These are phyloP conservation scores for Melanotaenia maccullochi DNA, from an alignment of 2,797 vertebrate genomes.

Conservation along the genomic window DNA sequence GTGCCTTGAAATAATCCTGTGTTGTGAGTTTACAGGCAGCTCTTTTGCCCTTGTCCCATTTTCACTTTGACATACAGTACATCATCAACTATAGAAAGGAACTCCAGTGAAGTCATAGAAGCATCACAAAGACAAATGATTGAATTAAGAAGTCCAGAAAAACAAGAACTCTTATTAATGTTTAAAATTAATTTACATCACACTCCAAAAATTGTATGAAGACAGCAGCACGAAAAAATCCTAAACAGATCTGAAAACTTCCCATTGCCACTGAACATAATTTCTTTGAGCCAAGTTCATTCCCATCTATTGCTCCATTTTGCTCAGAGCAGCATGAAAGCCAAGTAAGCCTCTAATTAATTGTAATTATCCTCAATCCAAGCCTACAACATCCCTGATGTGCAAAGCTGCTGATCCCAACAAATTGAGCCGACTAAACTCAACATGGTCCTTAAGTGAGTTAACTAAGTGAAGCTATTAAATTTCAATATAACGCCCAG, in stretches of 20 bases:
- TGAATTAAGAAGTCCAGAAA: neutral
- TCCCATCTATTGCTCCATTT: constrained; percentile 31
- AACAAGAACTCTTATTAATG: neutral
- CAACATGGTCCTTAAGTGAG: constrained; percentile 74
- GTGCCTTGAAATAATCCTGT: neutral
- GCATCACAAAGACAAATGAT: neutral
- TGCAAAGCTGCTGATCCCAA: constrained; percentile 73
- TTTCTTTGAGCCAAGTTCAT: constrained; percentile 35
- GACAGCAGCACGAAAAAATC: neutral
- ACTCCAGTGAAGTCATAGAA: neutral
- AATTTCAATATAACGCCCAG: constrained; percentile 78
- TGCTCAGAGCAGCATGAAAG: constrained; percentile 50
- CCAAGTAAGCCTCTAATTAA: constrained; percentile 76
- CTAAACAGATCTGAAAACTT: neutral
- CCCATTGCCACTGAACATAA: neutral
- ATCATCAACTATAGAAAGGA: neutral
- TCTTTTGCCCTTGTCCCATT: neutral
- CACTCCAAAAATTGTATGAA: neutral
- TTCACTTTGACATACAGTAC: neutral
- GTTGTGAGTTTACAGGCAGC: neutral
- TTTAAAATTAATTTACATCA: neutral
- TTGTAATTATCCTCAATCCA: constrained; percentile 77
- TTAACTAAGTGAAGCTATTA: constrained; percentile 82
- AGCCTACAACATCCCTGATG: constrained; percentile 64
- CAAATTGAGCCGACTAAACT: constrained; percentile 75